Evolutionary conservation across 2,888 invertebrate species (phyloP).

Genomic region (Eupithecia dodoneata): DNA sequence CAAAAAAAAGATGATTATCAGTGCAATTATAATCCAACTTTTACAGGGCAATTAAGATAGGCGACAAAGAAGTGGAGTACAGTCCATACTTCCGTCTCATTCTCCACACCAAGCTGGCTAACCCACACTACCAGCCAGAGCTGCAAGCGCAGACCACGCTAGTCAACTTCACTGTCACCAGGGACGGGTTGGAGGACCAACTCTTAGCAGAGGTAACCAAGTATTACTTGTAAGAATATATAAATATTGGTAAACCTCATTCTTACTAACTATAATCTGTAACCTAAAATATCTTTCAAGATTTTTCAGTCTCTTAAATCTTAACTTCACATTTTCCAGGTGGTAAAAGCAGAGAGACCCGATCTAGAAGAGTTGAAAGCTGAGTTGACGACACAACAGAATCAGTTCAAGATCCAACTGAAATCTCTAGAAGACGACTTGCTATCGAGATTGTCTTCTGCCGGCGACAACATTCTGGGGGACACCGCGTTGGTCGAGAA

Average conservation of each 20-base stretch:
- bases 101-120: slow-evolving; percentile 97
- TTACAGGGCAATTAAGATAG: slow-evolving; percentile 95
- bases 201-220: slow-evolving; percentile 92
- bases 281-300: too few relatives aligned
- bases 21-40: background rate
- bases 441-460: slow-evolving; percentile 94
- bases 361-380: slow-evolving; percentile 98
- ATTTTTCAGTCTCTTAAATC: background rate
- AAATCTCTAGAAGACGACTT: slow-evolving; percentile 97
- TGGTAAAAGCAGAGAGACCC: slow-evolving; percentile 96
- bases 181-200: slow-evolving; percentile 98
- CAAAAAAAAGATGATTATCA: background rate
- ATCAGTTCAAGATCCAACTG: slow-evolving; percentile 97
- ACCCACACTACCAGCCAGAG: slow-evolving; percentile 99
- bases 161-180: slow-evolving; percentile 98
- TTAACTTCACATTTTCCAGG: slow-evolving; percentile 20
- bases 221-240: too few relatives aligned
- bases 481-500: slow-evolving; percentile 98
- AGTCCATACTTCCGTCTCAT: slow-evolving; percentile 93
- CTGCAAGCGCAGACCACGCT: slow-evolving; percentile 99
- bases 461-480: slow-evolving; percentile 96
- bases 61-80: slow-evolving; percentile 98
- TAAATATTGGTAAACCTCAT: too few relatives aligned
- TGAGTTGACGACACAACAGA: slow-evolving; percentile 97
- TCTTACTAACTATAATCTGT: too few relatives aligned